phyloP scores from a whole-genome alignment of 1,140 invertebrate species.

The Orussus abietinus region DNA sequence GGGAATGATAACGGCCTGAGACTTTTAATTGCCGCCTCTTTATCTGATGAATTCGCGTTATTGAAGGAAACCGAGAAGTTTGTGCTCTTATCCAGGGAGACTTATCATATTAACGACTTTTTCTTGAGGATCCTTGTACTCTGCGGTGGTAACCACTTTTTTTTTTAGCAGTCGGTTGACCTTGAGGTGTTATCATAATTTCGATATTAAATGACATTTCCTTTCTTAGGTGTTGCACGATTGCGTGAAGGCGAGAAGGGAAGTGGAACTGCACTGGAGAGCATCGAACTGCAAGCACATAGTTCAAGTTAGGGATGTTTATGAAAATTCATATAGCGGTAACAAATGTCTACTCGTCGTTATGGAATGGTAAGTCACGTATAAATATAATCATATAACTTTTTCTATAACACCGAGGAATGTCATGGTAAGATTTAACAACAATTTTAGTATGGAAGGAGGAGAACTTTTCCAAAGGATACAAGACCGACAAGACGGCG shows the following conservation, averaged over 20 bases:
- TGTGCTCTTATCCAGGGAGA: too few relatives aligned
- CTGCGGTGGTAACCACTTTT: too few relatives aligned
- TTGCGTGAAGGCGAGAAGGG: constrained; percentile 84
- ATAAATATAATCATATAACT: constrained; percentile 3
- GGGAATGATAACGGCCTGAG: too few relatives aligned
- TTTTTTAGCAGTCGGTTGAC: not conserved
- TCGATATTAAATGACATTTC: constrained; percentile 12
- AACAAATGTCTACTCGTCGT: constrained; percentile 91
- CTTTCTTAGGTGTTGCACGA: constrained; percentile 79
- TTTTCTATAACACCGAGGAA: too few relatives aligned
- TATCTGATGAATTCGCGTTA: too few relatives aligned
- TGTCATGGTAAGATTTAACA: not conserved
- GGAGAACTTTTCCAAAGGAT: constrained; percentile 96
- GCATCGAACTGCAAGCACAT: constrained; percentile 88
- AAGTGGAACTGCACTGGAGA: constrained; percentile 94
- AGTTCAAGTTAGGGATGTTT: constrained; percentile 87
- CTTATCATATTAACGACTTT: too few relatives aligned
- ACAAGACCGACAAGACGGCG: constrained; percentile 87
- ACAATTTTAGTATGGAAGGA: constrained; percentile 81
- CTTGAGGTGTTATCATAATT: too few relatives aligned
- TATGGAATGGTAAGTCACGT: constrained; percentile 85
- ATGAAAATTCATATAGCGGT: constrained; percentile 89
- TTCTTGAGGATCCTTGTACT: too few relatives aligned
- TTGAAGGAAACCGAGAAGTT: too few relatives aligned
- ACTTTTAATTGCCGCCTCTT: too few relatives aligned